Base-by-base conservation (phyloP, 2,888 invertebrate species). In the Eupithecia insigniata region DNA sequence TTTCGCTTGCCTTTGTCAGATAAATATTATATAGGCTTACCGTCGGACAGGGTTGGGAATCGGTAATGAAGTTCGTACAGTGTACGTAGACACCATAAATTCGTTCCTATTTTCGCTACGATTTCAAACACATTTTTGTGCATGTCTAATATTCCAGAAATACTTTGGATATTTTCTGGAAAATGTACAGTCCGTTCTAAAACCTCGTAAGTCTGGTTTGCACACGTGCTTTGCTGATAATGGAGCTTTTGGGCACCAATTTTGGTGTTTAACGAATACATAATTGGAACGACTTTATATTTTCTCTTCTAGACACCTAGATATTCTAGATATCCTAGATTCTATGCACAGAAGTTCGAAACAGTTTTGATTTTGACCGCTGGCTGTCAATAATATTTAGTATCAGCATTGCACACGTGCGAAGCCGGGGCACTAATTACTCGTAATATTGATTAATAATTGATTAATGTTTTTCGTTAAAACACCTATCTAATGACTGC, bases 11-110 rank as follows among this genome's bases (percentile, higher is more conserved):
- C 22, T 39, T 69, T 66, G 34, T 68, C 65, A 69, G 74, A 79
- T 80, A 79, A 77, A 81, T 80, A 78, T 78, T 79, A 76, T 75
- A 76, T 66, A 67, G 74, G 73, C 71, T 66, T 72, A 79, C 76
- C 72, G 77, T 73, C 71, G 70, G 78, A 72, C 70, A 71, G 73
- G 62, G 68, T 69, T 69, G 43, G 74, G 78, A 79, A 82, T 81
- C 71, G 71, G 75, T 79, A 79, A 80, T 80, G 77, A 79, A 75
- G 60, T 18, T 60, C 66, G 58, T 70, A 72, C 73, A 55, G 22
- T 67, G 66, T 66, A 6, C 22, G n/a, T n/a, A n/a, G n/a, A 22
- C 34, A 43, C 16, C 60, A 62, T 64, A 26, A 36, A 36, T 64
- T 64, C 22, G 36, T 64, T 64, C 22, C 62, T 26, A 26, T 55